Base-by-base conservation (phyloP, 2,113 vertebrate genomes). In the Candoia aspera region DNA sequence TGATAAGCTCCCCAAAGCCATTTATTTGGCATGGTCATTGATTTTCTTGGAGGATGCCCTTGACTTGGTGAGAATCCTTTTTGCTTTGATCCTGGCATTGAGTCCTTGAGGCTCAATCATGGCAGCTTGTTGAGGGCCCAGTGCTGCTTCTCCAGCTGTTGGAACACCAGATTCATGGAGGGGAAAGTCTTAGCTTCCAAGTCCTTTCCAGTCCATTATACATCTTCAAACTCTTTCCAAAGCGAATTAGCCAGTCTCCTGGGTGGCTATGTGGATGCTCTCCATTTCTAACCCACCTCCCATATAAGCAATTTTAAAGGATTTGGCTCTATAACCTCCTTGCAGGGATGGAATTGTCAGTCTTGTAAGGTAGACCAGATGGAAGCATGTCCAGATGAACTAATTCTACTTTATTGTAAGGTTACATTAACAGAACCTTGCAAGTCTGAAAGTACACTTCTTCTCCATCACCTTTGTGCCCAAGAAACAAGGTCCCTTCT, bases 1-100 rank as follows among this genome's bases (percentile, higher is more conserved):
- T 0, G 90, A 90, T 94, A 94, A 95, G 88, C 91, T 96, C 88
- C 88, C 68, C 87, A 89, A 93, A 93, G 92, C 62, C 42, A 62
- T 88, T 94, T 4, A 68, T 93, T 95, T 93, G 0, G 0, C 87
- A 91, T 12, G 68, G 53, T 93, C 94, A 91, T 95, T 94, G 87
- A 83, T 95, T 95, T 95, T 85, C 87, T 94, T 87, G 33, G 92
- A 92, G 91, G 85, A 86, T 1, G 0, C 24, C 12, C 26, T 0
- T 60, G 85, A n/a, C 62, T 68, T 0, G 0, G 53, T 9, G 0
- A 0, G 21, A 92, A 54, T 83, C 79, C 21, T 92, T 90, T 92
- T 73, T 84, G 88, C 93, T 84, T 37, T 37, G 13, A 55, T 46
- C 58, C 89, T 13, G 4, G 87, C 89, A 83, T 89, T 17, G 12